Percentiles rank a stretch among this genome's conserved stretches.
Evolutionary conservation across 2,113 vertebrate species (phyloP).

Genomic region (Equus quagga): DNA sequence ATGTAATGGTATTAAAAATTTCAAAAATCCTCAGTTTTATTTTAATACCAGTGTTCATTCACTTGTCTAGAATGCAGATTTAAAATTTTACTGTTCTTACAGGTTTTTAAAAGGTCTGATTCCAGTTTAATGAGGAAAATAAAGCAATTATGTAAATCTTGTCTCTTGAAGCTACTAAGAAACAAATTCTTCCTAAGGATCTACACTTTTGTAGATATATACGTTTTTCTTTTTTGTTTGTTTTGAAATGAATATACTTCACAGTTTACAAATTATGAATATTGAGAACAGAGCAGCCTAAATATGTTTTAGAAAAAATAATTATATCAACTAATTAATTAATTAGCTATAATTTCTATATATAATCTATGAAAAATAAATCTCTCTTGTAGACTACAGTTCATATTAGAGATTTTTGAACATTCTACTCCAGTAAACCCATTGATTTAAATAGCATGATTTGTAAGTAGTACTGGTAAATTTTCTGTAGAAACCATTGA

Average conservation of each 20-base stretch:
- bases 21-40: neutral
- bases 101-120: neutral
- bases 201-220: neutral
- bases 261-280: neutral
- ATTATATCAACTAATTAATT: neutral
- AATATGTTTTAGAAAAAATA: neutral
- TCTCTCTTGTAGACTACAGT: neutral
- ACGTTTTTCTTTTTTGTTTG: conserved; percentile 17
- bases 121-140: conserved; percentile 46
- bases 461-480: neutral
- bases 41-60: neutral
- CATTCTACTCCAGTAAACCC: neutral
- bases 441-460: neutral
- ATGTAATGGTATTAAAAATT: neutral
- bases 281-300: neutral
- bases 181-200: neutral
- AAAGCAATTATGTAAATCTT: neutral
- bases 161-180: neutral
- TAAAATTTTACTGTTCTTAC: conserved; percentile 14
- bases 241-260: conserved; percentile 14
- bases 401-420: neutral
- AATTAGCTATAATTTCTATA: neutral
- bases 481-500: neutral
- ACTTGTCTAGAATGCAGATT: neutral
- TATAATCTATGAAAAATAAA: neutral